Percentiles rank a stretch among this genome's conserved stretches.
These are phyloP conservation scores for Ameiurus melas DNA, from an alignment of 2,113 vertebrate species.

Conservation along the genomic window DNA sequence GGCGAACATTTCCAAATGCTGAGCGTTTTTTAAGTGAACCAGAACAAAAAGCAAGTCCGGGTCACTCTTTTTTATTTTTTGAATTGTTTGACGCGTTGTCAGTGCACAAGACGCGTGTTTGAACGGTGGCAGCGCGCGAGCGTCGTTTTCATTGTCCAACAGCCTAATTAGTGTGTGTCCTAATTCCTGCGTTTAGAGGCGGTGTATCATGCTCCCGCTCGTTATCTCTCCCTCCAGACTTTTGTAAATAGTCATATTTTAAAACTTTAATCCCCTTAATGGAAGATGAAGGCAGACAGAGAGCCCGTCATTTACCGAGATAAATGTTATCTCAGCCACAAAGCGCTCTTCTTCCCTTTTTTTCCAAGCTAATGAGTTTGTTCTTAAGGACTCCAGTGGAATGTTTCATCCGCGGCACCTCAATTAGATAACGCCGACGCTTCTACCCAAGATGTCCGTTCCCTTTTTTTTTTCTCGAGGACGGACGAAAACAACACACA, in stretches of 20 bases:
- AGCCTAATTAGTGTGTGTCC: conserved; percentile 74
- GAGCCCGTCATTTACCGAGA: conserved; percentile 80
- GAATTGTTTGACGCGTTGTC: conserved; percentile 17
- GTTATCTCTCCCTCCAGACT: conserved; percentile 81
- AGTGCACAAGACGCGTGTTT: conserved; percentile 69
- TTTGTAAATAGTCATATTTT: conserved; percentile 84
- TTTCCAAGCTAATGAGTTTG: conserved; percentile 78
- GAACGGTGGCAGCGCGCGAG: conserved; percentile 67
- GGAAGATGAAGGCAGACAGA: conserved; percentile 83
- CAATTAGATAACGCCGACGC: conserved; percentile 50
- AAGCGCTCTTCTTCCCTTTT: conserved; percentile 52
- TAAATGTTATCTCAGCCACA: conserved; percentile 72
- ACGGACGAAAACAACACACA: conserved; percentile 18
- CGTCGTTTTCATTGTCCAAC: conserved; percentile 73
- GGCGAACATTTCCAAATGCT: not conserved
- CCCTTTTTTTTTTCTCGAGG: conserved; percentile 12
- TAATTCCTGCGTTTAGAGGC: conserved; percentile 70
- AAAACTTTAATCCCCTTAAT: conserved; percentile 80
- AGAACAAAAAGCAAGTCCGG: not conserved
- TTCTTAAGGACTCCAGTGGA: conserved; percentile 55
- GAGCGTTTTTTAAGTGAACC: not conserved
- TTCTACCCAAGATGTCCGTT: conserved; percentile 54
- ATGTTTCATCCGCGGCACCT: conserved; percentile 52
- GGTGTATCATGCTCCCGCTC: conserved; percentile 67
- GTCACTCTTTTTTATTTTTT: not conserved